Percentiles rank a stretch among this genome's conserved stretches.
Evolutionary conservation across 2,797 vertebrate species (phyloP).

Genomic region (Hafferia zeledoni): DNA sequence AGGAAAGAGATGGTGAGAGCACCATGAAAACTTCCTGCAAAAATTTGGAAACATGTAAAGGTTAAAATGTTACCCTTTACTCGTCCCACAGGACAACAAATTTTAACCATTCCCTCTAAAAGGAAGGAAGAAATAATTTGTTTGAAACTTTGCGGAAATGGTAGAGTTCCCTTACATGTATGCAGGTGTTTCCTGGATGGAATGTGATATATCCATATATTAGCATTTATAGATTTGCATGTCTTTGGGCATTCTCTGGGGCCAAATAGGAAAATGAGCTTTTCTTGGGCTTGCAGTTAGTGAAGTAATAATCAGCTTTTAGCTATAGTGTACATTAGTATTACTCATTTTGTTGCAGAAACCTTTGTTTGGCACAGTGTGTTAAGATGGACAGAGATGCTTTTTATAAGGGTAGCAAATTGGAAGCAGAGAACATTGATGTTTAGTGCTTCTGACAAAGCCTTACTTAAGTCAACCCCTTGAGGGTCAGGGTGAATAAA

Average conservation of each 20-base stretch:
- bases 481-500: background rate
- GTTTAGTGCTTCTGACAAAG: background rate
- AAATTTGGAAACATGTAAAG: background rate
- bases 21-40: background rate
- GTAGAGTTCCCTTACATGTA: background rate
- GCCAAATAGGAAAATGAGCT: background rate
- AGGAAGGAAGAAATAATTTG: constrained; percentile 57
- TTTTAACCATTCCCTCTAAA: background rate
- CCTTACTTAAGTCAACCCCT: background rate
- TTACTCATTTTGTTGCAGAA: background rate
- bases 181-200: constrained; percentile 43
- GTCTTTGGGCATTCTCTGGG: background rate
- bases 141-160: background rate
- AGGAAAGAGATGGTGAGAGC: background rate
- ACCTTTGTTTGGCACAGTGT: background rate
- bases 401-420: background rate
- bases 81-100: background rate
- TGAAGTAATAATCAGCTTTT: background rate
- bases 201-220: background rate
- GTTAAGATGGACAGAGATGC: background rate
- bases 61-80: background rate
- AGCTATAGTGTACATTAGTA: fast-evolving
- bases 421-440: background rate
- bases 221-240: background rate
- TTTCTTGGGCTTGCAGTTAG: background rate